A percentile compares a stretch with the other conserved stretches of the same genome.
Evolutionary conservation across 2,797 vertebrate genomes (phyloP).

Genomic region (Thunnus albacares): DNA sequence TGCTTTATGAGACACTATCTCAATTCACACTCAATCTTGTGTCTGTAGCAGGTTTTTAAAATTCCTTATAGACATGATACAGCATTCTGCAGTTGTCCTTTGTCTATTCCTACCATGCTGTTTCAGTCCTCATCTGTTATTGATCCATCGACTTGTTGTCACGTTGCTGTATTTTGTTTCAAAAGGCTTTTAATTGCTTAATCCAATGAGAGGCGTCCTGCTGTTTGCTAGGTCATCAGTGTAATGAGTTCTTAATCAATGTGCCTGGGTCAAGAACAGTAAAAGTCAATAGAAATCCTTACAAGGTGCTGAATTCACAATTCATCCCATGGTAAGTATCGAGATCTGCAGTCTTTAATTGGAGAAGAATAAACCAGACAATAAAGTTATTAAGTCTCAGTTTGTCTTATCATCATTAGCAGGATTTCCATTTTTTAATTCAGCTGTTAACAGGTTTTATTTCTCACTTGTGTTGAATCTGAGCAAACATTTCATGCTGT

Average conservation of each 20-base stretch:
- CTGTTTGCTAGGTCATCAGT: conserved; percentile 40
- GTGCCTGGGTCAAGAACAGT: conserved; percentile 21
- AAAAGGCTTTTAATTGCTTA: conserved; percentile 14
- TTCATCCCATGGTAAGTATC: not conserved
- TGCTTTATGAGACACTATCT: not conserved
- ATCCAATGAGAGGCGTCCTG: conserved; percentile 14
- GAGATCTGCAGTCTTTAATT: not conserved
- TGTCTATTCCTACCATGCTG: not conserved
- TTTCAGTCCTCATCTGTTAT: conserved; percentile 18
- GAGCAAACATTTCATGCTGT: not conserved
- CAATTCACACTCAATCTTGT: not conserved
- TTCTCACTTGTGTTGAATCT: not conserved
- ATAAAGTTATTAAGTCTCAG: not conserved
- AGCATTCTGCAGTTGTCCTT: conserved; percentile 6
- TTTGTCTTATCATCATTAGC: conserved; percentile 3
- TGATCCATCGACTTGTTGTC: conserved; percentile 6
- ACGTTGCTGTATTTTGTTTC: conserved; percentile 29
- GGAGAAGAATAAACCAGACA: not conserved
- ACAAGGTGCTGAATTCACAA: conserved; percentile 42
- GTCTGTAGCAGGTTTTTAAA: not conserved
- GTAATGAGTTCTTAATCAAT: conserved; percentile 45
- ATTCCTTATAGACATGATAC: not conserved
- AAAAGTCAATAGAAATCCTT: conserved; percentile 42
- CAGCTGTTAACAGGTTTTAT: not conserved
- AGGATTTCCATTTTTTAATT: conserved; percentile 3